Evolutionary conservation across 2,888 invertebrate genomes (phyloP), one percentile per base, ranked within the genome.

Genomic region (Melipona beecheii): DNA sequence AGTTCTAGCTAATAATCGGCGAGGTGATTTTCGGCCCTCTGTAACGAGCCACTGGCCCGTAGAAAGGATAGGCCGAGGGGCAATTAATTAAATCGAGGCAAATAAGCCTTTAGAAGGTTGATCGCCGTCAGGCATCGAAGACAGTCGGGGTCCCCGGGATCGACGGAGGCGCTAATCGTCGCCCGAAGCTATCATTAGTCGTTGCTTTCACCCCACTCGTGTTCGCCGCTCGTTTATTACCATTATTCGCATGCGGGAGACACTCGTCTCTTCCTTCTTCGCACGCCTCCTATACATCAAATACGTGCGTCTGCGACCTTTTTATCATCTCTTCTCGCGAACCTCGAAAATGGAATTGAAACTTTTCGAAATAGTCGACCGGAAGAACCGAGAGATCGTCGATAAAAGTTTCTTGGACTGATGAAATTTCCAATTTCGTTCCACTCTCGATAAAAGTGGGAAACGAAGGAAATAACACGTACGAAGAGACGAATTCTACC

Each of bases 11-110:
- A 36, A 58, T 77, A 81, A 58, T 65, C 73, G 73, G 43, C 43
- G 43, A 52, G n/a, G 70, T 52, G 69, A 84, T 84, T 84, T 84
- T 84, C 84, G 84, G 79, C 24, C 54, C 74, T 72, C 52, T 66
- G 58, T 52, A 56, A n/a, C 73, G 77, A 71, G 56, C n/a, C 21
- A 31, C 43, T 62, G 54, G 74, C 36, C 56, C 52, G 68, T 66
- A 27, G 75, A 62, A 74, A 83, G 89, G 83, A 85, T 82, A 71
- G 81, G 85, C 85, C 86, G 85, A 86, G 86, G 90, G 89, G 86
- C 88, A 88, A 92, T 92, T 93, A 94, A 94, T 94, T 94, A 94
- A 94, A 92, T 91, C 90, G 91, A 81, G 86, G 93, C 91, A 94
- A 94, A 94, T 92, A 94, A 92, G 91, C 90, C 91, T 89, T 92